Base-by-base conservation (phyloP, 1,140 invertebrate species). In the Trichogramma pretiosum region DNA sequence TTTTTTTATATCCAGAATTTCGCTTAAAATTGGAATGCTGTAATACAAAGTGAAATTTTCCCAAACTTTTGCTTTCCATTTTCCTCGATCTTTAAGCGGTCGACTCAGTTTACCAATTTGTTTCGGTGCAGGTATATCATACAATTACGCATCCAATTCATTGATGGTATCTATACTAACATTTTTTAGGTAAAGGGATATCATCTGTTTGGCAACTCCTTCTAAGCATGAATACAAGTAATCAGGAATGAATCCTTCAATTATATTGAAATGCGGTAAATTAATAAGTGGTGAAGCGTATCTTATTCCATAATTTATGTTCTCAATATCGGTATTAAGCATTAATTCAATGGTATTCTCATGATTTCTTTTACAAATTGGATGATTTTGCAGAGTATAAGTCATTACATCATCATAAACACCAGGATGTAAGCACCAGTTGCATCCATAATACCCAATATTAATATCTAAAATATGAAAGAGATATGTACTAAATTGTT, bases 1-100 rank as follows among this genome's bases (percentile, higher is more conserved):
- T 28, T 28, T 28, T 28, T 28, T 28, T 28, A 7, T 5, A 7
- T 28, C 11, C 5, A 28, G 11, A 28, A 28, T 28, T 28, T 11
- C 11, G 5, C 24, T 21, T 16, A 52, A 22, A 41, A 24, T 17
- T 28, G 49, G 49, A 18, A 46, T 21, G 35, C 42, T 44, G 30
- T 34, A 44, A 34, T 44, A 44, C 7, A 44, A 16, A 3, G 35
- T 11, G 21, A 21, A 44, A 23, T 44, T 44, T 34, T 44, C 42
- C 5, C 19, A 44, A n/a, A 34, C 42, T 2, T 24, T 18, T 0
- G 42, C 18, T 30, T 44, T 44, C 42, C 42, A 44, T 7, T 44
- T 17, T 23, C 14, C n/a, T 44, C 11, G 11, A 22, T 44, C 42
- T 2, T 0, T 2, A 9, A 35, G 26, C 11, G 21, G 35, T 4